Conservation (phyloP, 2,797 vertebrate species). For the Rhabdomys pumilio region DNA sequence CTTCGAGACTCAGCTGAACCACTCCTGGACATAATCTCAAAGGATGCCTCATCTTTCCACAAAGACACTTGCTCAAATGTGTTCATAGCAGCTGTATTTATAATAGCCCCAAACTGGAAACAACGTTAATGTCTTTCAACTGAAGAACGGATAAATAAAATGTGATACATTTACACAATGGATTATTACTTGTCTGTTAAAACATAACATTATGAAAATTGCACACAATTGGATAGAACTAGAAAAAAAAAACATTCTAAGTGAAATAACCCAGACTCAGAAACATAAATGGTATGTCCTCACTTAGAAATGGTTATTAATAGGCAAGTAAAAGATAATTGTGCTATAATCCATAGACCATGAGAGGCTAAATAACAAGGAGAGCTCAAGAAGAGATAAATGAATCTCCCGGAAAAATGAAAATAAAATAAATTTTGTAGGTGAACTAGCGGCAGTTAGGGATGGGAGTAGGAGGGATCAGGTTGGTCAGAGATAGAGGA, state of each 20-base stretch:
- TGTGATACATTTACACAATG: background rate
- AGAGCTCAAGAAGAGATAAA: too few species aligned
- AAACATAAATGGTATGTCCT: background rate
- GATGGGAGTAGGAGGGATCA: background rate
- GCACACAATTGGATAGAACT: background rate
- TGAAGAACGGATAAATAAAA: background rate
- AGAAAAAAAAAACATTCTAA: background rate
- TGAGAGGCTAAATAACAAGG: too few species aligned
- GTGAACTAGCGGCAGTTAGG: background rate
- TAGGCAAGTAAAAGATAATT: background rate
- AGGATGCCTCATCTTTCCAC: background rate
- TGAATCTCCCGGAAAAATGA: too few species aligned
- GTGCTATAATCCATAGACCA: too few species aligned
- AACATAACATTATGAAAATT: background rate
- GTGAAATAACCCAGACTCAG: background rate
- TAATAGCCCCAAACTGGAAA: too few species aligned
- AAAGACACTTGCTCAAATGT: too few species aligned
- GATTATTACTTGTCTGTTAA: background rate
- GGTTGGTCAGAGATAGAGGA: background rate
- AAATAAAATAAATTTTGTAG: too few species aligned
- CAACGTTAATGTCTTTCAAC: background rate
- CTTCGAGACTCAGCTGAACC: background rate
- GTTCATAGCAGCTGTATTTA: too few species aligned
- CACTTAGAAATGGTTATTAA: background rate
- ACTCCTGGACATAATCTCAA: background rate